A percentile compares a stretch with the other conserved stretches of the same genome.
Conservation (phyloP, 2,888 invertebrate species). For the Drosophila paranaensis region DNA sequence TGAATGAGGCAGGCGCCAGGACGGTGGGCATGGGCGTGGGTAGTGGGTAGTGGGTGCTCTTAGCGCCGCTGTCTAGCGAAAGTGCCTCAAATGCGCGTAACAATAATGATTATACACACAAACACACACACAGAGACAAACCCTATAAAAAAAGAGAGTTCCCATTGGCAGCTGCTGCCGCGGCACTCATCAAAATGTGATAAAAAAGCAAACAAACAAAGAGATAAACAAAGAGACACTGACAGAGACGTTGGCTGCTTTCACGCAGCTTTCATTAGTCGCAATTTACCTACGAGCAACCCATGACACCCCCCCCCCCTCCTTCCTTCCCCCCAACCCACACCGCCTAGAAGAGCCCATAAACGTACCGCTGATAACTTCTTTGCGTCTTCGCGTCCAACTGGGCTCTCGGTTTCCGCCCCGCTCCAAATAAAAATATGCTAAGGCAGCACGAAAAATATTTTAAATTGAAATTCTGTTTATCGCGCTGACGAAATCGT, state of each 20-base stretch:
- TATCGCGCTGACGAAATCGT: constrained; percentile 67
- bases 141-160: constrained; percentile 32
- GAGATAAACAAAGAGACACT: constrained; percentile 52
- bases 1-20: constrained; percentile 43
- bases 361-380: constrained; percentile 73
- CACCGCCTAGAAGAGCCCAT: constrained; percentile 42
- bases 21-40: constrained; percentile 20
- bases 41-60: constrained; percentile 20
- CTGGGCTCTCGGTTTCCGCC: constrained; percentile 24
- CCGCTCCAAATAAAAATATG: constrained; percentile 58
- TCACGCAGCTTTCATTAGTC: constrained; percentile 63
- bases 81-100: constrained; percentile 74
- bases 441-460: constrained; percentile 72
- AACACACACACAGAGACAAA: constrained; percentile 37
- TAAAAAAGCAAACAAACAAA: constrained; percentile 58
- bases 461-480: constrained; percentile 81
- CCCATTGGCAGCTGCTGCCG: constrained; percentile 21
- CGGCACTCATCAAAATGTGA: constrained; percentile 66
- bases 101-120: constrained; percentile 66
- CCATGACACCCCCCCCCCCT: not conserved
- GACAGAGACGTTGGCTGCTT: constrained; percentile 53
- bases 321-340: no score
- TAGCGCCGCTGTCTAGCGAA: constrained; percentile 58
- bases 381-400: constrained; percentile 64
- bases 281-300: constrained; percentile 23